Percentiles rank a stretch among this genome's conserved stretches.
These are phyloP conservation scores for Enteromius argenteus DNA, from an alignment of 2,797 vertebrate genomes.

Conservation along the genomic window DNA sequence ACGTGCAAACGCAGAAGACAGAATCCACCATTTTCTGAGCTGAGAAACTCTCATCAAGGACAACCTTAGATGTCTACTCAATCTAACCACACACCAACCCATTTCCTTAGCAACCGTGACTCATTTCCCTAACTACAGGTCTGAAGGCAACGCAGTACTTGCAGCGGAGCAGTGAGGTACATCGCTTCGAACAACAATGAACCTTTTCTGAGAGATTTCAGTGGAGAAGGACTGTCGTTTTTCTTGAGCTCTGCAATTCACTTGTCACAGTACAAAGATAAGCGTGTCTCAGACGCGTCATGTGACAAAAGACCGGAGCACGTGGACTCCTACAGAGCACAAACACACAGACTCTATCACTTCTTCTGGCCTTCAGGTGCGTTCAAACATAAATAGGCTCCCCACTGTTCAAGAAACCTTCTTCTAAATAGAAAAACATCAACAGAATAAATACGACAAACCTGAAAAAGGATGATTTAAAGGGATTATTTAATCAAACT, in stretches of 20 bases:
- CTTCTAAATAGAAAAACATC: not conserved
- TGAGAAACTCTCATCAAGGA: conserved; percentile 66
- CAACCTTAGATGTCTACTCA: conserved; percentile 63
- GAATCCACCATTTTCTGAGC: conserved; percentile 37
- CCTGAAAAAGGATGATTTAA: not conserved
- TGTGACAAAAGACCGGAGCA: conserved; percentile 25
- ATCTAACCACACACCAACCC: conserved; percentile 75
- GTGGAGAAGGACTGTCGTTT: not conserved
- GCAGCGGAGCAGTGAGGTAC: conserved; percentile 58
- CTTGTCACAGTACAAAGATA: conserved; percentile 39
- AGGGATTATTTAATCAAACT: not conserved
- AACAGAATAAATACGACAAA: not conserved
- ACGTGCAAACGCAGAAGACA: conserved; percentile 19
- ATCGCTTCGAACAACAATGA: conserved; percentile 29
- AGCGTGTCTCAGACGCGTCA: not conserved
- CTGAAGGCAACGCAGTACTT: conserved; percentile 67
- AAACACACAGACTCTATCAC: conserved; percentile 24
- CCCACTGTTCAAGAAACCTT: not conserved
- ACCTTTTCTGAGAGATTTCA: conserved; percentile 18
- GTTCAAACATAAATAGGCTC: conserved; percentile 21
- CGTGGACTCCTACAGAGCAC: conserved; percentile 26
- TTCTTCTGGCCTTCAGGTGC: conserved; percentile 32
- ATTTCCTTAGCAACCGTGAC: conserved; percentile 81
- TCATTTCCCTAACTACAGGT: conserved; percentile 80
- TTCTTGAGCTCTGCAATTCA: conserved; percentile 44